These are phyloP conservation scores for Chondrilla cf. caribensis DNA, from an alignment of 37 sponge, comb jelly and placozoan genomes.

Conservation along the genomic window DNA sequence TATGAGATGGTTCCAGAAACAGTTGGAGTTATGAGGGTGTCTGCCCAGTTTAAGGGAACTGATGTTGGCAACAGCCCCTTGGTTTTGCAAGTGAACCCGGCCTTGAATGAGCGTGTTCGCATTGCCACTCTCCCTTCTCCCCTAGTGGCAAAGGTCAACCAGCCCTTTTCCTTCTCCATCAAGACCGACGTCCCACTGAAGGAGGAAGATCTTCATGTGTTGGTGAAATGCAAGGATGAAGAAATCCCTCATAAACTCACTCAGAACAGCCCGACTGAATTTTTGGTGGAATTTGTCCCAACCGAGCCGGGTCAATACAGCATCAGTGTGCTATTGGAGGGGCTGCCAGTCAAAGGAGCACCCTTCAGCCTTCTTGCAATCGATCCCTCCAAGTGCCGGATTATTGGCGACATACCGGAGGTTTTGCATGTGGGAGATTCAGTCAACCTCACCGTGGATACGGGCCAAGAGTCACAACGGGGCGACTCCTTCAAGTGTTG, in stretches of 20 bases:
- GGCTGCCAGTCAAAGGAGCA: conserved; percentile 36
- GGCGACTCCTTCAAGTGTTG: background rate
- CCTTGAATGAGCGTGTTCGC: background rate
- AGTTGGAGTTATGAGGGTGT: background rate
- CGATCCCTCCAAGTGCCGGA: conserved; percentile 62
- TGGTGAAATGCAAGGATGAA: background rate
- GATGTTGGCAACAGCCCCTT: conserved; percentile 6
- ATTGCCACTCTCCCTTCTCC: background rate
- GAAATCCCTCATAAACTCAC: background rate
- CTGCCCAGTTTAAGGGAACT: background rate
- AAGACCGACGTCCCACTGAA: conserved; percentile 22
- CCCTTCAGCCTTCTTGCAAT: conserved; percentile 62
- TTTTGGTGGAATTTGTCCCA: conserved; percentile 19
- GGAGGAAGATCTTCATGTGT: background rate
- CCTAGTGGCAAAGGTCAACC: background rate
- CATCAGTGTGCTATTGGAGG: conserved; percentile 21
- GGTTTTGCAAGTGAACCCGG: background rate
- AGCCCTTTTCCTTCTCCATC: conserved; percentile 29
- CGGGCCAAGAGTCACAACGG: background rate
- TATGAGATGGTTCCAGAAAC: background rate
- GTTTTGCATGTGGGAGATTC: conserved; percentile 42
- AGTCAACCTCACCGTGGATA: background rate
- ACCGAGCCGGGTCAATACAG: conserved; percentile 16
- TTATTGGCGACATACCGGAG: conserved; percentile 45
- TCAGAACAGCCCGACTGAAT: background rate